Evolutionary conservation across 2,797 vertebrate genomes (phyloP).

Genomic region (Sebastes diploproa): DNA sequence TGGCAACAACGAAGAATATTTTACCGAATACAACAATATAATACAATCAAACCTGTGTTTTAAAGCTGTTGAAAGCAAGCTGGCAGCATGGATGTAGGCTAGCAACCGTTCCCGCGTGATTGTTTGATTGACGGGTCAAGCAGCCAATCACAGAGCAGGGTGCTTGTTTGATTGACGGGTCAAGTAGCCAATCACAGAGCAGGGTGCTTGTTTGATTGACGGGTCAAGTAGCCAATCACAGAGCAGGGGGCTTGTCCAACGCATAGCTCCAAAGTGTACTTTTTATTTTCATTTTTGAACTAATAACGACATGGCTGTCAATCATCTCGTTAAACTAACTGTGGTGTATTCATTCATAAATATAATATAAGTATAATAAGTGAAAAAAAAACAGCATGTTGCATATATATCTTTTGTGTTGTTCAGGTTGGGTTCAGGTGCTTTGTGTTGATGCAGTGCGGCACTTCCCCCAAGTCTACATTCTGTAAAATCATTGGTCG

Average conservation of each 20-base stretch:
- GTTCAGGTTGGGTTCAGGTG: neutral
- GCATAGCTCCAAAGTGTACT: accelerated
- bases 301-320: neutral
- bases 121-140: neutral
- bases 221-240: neutral
- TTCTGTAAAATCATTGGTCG: slow-evolving; percentile 43
- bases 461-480: neutral
- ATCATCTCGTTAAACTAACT: accelerated
- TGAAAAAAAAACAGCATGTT: neutral
- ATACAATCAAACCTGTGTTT: neutral
- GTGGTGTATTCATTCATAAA: accelerated
- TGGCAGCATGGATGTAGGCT: neutral
- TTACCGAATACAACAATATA: neutral
- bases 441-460: slow-evolving; percentile 50
- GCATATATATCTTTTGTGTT: neutral
- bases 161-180: neutral
- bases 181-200: no score
- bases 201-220: neutral
- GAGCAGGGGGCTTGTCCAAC: neutral
- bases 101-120: slow-evolving; percentile 13
- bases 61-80: accelerated
- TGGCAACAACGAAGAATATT: neutral
- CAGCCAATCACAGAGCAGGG: slow-evolving; percentile 2
- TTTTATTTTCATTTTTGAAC: neutral
- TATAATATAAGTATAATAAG: neutral